Evolutionary conservation across 2,113 vertebrate genomes (phyloP), one percentile per base, ranked within the genome.

Genomic region (Strix uralensis): DNA sequence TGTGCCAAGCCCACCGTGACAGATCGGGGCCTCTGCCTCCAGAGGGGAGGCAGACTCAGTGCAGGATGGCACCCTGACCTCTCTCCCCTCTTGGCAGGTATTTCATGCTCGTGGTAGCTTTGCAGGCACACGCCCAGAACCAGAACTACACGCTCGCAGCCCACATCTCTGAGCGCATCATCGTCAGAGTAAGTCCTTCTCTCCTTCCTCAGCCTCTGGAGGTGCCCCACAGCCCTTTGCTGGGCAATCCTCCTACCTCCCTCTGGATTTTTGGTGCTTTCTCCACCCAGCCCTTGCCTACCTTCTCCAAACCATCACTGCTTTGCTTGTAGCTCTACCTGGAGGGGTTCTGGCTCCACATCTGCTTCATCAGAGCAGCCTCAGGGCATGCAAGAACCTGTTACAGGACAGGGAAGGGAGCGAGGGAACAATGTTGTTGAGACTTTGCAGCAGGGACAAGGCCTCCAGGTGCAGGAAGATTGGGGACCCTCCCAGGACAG

Each of bases 81-180:
- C 65, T 94, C 30, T 81, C 66, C 61, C 49, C 58, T 47, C 42
- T 78, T 26, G 81, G 55, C 95, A 99, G 99, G 98, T 99, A 99
- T 98, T 99, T 99, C 98, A 99, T 99, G 99, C 97, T 99, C 91
- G 99, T 99, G 96, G 99, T 99, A 91, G 99, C 99, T 13, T 98
- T 99, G 88, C 99, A 99, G 79, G 99, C 99, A 15, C 99, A 99
- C 0, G 98, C 99, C 22, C 99, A 99, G 98, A 99, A 98, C 98
- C 99, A 99, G 98, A 99, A 98, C 97, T 99, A 99, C 98, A 99
- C 98, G 1, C 98, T 99, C 96, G 99, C 99, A 15, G 99, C 99
- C 55, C 99, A 99, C 82, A 99, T 98, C 96, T 99, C 99, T 1
- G 99, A 99, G 98, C 99, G 99, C 98, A 99, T 99, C 98, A 99